These are phyloP conservation scores for Cirrhinus mrigala DNA, from an alignment of 2,797 vertebrate species.

Conservation along the genomic window DNA sequence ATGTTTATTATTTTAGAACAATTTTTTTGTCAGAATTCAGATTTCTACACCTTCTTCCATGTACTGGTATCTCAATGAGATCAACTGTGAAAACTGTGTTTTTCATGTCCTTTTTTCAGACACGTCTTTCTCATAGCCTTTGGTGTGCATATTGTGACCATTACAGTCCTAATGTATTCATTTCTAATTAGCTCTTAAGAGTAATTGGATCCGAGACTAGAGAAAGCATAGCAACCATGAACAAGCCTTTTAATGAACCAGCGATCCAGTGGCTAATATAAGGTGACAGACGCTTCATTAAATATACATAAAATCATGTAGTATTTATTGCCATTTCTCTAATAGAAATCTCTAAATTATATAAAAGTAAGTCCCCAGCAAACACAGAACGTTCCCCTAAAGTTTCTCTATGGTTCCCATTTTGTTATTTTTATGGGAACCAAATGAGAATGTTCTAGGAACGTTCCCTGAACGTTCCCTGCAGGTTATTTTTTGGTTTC, in stretches of 20 bases:
- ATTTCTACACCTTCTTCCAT: neutral
- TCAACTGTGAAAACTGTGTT: neutral
- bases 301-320: conserved; percentile 44
- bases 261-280: conserved; percentile 16
- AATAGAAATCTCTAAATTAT: too few species aligned
- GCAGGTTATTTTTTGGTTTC: too few species aligned
- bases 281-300: conserved; percentile 34
- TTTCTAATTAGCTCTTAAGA: conserved; percentile 49
- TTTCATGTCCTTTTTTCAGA: neutral
- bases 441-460: too few species aligned
- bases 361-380: too few species aligned
- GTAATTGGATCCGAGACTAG: conserved; percentile 49
- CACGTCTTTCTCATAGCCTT: conserved; percentile 51
- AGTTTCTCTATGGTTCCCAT: too few species aligned
- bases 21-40: neutral
- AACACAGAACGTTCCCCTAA: too few species aligned
- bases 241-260: conserved; percentile 58
- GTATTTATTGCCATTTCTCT: neutral
- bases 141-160: conserved; percentile 57
- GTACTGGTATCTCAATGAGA: neutral
- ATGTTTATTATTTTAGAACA: neutral
- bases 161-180: conserved; percentile 45
- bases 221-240: conserved; percentile 22
- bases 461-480: too few species aligned
- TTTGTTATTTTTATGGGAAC: too few species aligned